phyloP scores from a whole-genome alignment of 2,888 invertebrate species.

The Xestia c-nigrum region DNA sequence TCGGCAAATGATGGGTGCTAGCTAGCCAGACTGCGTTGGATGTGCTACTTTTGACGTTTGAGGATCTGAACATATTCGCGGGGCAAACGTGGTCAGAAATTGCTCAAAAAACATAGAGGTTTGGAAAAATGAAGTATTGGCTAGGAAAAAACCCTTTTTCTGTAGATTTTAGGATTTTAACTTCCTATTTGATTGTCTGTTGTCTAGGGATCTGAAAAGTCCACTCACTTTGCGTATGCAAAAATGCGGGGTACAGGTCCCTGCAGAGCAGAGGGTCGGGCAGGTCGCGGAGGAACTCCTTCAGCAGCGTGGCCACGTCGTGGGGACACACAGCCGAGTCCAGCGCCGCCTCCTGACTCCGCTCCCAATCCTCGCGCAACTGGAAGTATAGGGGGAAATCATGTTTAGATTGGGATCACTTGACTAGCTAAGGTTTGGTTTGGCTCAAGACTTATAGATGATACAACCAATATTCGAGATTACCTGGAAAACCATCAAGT shows the following conservation, averaged over 20 bases:
- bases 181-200: too few relatives aligned
- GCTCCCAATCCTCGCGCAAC: conserved; percentile 97
- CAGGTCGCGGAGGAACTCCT: conserved; percentile 97
- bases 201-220: neutral
- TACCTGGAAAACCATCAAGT: neutral
- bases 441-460: neutral
- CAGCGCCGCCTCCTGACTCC: conserved; percentile 93
- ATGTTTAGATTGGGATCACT: neutral
- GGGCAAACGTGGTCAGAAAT: too few relatives aligned
- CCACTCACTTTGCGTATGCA: conserved; percentile 96
- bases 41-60: neutral
- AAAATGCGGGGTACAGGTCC: conserved; percentile 96
- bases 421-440: neutral
- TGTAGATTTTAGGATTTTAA: too few relatives aligned
- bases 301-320: conserved; percentile 97
- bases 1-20: neutral
- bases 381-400: conserved; percentile 79
- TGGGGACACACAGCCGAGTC: conserved; percentile 96
- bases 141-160: too few relatives aligned
- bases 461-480: neutral
- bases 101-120: too few relatives aligned
- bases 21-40: neutral
- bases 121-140: too few relatives aligned
- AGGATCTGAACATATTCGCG: neutral
- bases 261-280: conserved; percentile 97